These are phyloP conservation scores for Oncopeltus fasciatus DNA, from an alignment of 1,140 invertebrate species.

Conservation along the genomic window DNA sequence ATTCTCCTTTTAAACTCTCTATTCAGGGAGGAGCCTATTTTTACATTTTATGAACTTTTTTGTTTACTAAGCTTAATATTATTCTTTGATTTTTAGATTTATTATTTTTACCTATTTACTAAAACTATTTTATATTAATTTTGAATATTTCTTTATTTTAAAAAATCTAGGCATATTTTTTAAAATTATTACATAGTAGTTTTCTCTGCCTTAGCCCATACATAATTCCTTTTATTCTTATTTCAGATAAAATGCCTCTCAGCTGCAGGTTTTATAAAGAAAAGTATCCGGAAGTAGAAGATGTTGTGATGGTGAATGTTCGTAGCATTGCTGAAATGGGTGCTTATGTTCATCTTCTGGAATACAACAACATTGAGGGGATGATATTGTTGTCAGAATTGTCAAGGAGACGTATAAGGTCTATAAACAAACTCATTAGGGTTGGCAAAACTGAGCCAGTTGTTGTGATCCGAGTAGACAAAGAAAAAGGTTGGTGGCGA, in stretches of 20 bases:
- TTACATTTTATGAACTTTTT: no score
- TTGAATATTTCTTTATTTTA: no score
- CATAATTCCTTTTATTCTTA: background rate
- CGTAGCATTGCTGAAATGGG: conserved; percentile 98
- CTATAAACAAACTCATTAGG: conserved; percentile 97
- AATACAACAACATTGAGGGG: conserved; percentile 98
- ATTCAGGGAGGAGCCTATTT: no score
- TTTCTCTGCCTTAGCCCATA: no score
- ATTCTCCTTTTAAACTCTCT: no score
- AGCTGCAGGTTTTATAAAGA: conserved; percentile 96
- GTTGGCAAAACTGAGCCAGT: conserved; percentile 98
- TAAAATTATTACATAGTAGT: no score
- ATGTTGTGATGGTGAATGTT: conserved; percentile 99
- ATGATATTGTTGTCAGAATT: conserved; percentile 92
- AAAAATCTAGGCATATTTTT: no score
- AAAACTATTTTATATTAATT: no score
- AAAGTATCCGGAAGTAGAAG: conserved; percentile 95
- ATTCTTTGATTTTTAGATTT: no score
- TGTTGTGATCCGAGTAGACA: conserved; percentile 97
- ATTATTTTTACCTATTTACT: no score
- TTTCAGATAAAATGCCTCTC: conserved; percentile 56
- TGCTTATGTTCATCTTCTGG: conserved; percentile 92
- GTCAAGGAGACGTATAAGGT: conserved; percentile 93
- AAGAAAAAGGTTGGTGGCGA: conserved; percentile 74
- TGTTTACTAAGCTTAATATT: no score